Evolutionary conservation across 2,888 invertebrate genomes (phyloP).

Genomic region (Melieria omissa): DNA sequence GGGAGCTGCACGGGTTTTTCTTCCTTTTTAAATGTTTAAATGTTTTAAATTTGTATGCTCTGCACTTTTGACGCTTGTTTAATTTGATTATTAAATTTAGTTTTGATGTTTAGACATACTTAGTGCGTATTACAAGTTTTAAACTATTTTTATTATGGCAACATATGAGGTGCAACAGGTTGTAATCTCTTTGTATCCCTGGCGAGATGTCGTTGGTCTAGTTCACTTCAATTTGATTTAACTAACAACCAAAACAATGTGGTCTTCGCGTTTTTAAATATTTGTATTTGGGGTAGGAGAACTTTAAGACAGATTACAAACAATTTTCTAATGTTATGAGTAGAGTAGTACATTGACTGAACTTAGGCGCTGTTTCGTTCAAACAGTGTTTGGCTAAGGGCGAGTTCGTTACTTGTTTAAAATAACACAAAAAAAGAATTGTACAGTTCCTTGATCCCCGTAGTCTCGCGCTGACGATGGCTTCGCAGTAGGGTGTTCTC

Average conservation of each 20-base stretch:
- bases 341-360: constrained; percentile 21
- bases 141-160: background rate
- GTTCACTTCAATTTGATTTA: constrained; percentile 26
- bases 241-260: constrained; percentile 58
- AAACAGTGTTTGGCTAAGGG: constrained; percentile 10
- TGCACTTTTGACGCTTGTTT: too few relatives aligned
- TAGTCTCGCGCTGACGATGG: constrained; percentile 84
- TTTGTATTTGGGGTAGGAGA: background rate
- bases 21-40: too few relatives aligned
- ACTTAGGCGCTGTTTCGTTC: background rate
- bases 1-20: too few relatives aligned
- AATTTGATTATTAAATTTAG: too few relatives aligned
- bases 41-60: too few relatives aligned
- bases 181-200: background rate
- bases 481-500: constrained; percentile 82
- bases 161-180: background rate
- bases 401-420: constrained; percentile 68
- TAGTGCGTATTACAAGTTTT: background rate
- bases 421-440: constrained; percentile 89
- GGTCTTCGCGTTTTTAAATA: background rate
- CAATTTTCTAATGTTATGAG: constrained; percentile 8
- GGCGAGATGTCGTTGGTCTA: constrained; percentile 45
- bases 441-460: constrained; percentile 87
- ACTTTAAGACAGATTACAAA: constrained; percentile 21
- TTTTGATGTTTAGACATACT: background rate